Evolutionary conservation across 2,888 invertebrate species (phyloP).

Genomic region (Ferdinandea cuprea): DNA sequence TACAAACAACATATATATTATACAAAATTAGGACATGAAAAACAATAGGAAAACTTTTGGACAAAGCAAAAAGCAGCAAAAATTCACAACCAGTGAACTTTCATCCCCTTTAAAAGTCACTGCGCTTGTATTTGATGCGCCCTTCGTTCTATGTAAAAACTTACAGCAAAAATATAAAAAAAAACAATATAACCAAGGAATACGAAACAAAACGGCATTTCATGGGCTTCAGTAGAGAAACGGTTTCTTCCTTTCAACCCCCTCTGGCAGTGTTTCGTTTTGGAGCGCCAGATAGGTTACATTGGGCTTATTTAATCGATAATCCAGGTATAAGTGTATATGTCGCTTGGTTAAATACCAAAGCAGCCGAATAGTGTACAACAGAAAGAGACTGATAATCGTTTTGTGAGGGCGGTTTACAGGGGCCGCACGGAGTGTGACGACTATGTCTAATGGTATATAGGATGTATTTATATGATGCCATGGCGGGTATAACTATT

Average conservation of each 20-base stretch:
- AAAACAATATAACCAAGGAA: background rate
- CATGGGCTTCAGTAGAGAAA: constrained; percentile 52
- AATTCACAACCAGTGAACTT: constrained; percentile 48
- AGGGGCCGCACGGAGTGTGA: no score
- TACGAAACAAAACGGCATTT: constrained; percentile 50
- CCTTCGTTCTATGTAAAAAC: constrained; percentile 22
- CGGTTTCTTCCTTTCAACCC: constrained; percentile 30
- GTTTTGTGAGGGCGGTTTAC: constrained; percentile 20
- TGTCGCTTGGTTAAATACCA: constrained; percentile 54
- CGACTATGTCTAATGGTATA: background rate
- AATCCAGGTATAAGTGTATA: constrained; percentile 67
- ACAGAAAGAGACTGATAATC: constrained; percentile 29
- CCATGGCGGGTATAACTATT: background rate
- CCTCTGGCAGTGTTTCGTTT: constrained; percentile 16
- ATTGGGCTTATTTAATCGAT: constrained; percentile 72
- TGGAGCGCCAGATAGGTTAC: constrained; percentile 54
- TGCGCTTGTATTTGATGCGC: constrained; percentile 43
- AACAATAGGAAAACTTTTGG: constrained; percentile 49
- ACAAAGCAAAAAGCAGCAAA: background rate
- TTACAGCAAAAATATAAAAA: constrained; percentile 12
- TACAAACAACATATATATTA: constrained; percentile 11
- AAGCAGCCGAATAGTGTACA: constrained; percentile 39
- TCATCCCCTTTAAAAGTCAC: constrained; percentile 56
- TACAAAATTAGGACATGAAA: constrained; percentile 57
- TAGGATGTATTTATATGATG: background rate